Conservation (phyloP, 2,888 invertebrate species). For the Piscicola geometra region DNA sequence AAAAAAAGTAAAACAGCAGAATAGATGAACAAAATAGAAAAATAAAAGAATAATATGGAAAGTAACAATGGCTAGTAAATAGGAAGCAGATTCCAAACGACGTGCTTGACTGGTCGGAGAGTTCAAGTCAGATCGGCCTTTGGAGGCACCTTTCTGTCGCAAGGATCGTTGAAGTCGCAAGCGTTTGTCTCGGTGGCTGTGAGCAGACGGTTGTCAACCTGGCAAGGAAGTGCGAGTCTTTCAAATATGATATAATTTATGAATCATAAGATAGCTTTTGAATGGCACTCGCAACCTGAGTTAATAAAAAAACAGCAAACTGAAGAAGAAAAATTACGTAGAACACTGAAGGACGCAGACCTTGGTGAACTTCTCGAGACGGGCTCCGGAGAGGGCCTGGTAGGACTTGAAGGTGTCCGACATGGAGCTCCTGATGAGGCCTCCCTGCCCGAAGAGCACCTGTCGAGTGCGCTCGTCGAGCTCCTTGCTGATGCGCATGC, state of each 20-base stretch:
- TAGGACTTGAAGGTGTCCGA: conserved; percentile 13
- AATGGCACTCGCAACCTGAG: no score
- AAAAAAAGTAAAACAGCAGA: not conserved
- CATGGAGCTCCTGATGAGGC: conserved; percentile 16
- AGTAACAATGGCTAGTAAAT: not conserved
- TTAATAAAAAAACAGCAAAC: not conserved
- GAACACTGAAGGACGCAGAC: not conserved
- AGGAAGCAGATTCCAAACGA: not conserved
- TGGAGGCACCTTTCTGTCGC: not conserved
- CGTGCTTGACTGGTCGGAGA: no score
- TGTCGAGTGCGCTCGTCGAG: not conserved
- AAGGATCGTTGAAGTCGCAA: not conserved
- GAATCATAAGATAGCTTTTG: no score
- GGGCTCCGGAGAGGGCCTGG: no score
- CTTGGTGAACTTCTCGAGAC: conserved; percentile 29
- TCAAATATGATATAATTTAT: no score
- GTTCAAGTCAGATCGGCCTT: not conserved
- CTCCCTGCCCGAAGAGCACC: conserved; percentile 2
- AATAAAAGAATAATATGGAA: not conserved
- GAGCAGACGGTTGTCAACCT: conserved; percentile 21
- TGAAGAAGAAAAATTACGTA: not conserved
- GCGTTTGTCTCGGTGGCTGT: conserved; percentile 10
- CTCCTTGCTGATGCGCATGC: not conserved
- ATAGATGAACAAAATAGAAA: not conserved
- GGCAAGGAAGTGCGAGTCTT: not conserved